Conservation (phyloP, 2,888 invertebrate genomes). For the Agrochola litura region DNA sequence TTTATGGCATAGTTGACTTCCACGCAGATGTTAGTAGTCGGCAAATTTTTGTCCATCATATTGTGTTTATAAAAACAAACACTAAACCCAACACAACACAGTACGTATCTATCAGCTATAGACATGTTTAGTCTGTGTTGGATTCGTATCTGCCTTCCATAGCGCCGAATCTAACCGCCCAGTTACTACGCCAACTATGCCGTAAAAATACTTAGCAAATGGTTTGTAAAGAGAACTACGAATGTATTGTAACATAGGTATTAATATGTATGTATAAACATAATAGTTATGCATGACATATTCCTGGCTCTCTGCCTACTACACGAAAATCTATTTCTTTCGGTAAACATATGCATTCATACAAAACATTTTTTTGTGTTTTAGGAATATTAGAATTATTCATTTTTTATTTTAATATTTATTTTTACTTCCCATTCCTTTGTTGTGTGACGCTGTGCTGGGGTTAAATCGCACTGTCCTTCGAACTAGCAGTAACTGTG, state of each 20-base stretch:
- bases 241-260: slow-evolving; percentile 3
- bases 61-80: neutral
- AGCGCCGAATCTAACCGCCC: neutral
- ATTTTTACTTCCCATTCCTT: neutral
- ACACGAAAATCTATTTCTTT: slow-evolving; percentile 16
- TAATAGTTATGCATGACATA: slow-evolving; percentile 33
- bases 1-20: neutral
- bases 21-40: neutral
- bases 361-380: neutral
- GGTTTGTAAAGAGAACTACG: neutral
- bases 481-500: neutral
- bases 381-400: slow-evolving; percentile 8
- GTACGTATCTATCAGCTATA: neutral
- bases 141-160: neutral
- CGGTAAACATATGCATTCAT: slow-evolving; percentile 2
- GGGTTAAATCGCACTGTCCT: neutral
- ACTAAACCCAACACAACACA: neutral
- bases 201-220: slow-evolving; percentile 3
- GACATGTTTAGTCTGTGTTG: neutral
- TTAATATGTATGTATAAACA: slow-evolving; percentile 12
- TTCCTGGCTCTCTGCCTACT: slow-evolving; percentile 43
- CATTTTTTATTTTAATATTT: neutral
- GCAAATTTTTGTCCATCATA: neutral
- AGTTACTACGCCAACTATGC: neutral
- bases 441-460: neutral